Evolutionary conservation across 2,113 vertebrate genomes (phyloP), one percentile per base, ranked within the genome.

Genomic region (Gobio gobio): DNA sequence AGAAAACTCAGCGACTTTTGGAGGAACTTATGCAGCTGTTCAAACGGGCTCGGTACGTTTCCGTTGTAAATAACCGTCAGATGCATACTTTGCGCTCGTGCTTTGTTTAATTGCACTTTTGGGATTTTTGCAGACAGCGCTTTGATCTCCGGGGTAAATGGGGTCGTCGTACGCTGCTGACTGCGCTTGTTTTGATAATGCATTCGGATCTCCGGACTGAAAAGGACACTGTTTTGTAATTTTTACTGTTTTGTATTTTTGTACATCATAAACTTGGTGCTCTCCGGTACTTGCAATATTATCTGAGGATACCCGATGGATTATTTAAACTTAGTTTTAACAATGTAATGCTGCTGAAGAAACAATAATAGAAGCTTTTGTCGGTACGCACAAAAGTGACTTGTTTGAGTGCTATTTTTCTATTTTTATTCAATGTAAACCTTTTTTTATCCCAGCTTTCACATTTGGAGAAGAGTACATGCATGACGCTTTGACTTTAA

Each of bases 171-270:
- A 29, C 83, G 83, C 56, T 83, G 81, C 81, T 73, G 83, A 88
- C 82, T 64, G 75, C 36, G 86, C 87, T 88, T 89, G 87, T 89
- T 88, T 89, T 90, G 83, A 86, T 90, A 16, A 58, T 80, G 86
- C 79, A 29, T 87, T 87, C 84, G 82, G 83, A 87, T 86, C 83
- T 88, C 78, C 75, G 7, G 87, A 90, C 83, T 86, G 54, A 90
- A 87, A 73, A 80, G 4, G 56, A 85, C 33, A 51, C 78, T 80
- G 33, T 78, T 78, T 78, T 59, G 29, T 45, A 18, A 13, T 63
- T 72, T 51, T n/a, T 33, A n/a, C 20, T 10, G 18, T 68, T 54
- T 49, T 63, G 54, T 45, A 10, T 85, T 29, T 83, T 86, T 85
- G 36, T 18, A 54, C 43, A 47, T n/a, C 49, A n/a, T 74, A 45